These are phyloP conservation scores for Nomada ruficornis DNA, from an alignment of 2,888 invertebrate species.

Conservation along the genomic window DNA sequence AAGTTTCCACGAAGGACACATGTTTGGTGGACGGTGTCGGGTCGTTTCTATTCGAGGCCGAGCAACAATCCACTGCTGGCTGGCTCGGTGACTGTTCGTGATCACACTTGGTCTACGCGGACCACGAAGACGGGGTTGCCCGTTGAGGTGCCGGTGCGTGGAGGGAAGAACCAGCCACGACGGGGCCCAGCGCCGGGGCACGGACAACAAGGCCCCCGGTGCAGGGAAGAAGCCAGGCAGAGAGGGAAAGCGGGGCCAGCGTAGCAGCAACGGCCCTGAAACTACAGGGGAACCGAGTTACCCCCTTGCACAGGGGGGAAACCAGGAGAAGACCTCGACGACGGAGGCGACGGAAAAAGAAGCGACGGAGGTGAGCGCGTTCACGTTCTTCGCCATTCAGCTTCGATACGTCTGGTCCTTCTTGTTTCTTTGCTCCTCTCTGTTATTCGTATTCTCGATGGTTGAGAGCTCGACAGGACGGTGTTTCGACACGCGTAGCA, in stretches of 20 bases:
- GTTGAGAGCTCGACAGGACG: too few species aligned
- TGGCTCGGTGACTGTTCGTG: constrained; percentile 78
- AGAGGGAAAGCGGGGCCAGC: constrained; percentile 68
- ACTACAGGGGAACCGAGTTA: constrained; percentile 76
- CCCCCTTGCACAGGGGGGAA: constrained; percentile 82
- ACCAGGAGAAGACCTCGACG: constrained; percentile 80
- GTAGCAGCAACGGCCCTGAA: constrained; percentile 83
- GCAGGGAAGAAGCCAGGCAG: constrained; percentile 78
- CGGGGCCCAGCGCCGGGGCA: constrained; percentile 83
- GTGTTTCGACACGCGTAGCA: too few species aligned
- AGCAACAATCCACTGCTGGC: constrained; percentile 43
- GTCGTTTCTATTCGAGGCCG: constrained; percentile 43
- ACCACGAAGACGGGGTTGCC: constrained; percentile 24
- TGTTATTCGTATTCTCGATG: not conserved
- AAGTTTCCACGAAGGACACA: constrained; percentile 68
- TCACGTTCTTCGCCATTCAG: not conserved
- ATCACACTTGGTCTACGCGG: constrained; percentile 46
- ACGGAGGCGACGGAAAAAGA: constrained; percentile 84
- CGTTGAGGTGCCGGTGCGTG: constrained; percentile 44
- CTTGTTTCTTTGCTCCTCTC: not conserved
- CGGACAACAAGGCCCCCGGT: constrained; percentile 82
- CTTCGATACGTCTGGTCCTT: not conserved
- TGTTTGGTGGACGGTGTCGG: constrained; percentile 70
- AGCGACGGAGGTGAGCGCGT: constrained; percentile 81
- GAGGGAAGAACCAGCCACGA: constrained; percentile 77